These are phyloP conservation scores for Gavialis gangeticus DNA, from an alignment of 2,113 vertebrate species.

Conservation along the genomic window DNA sequence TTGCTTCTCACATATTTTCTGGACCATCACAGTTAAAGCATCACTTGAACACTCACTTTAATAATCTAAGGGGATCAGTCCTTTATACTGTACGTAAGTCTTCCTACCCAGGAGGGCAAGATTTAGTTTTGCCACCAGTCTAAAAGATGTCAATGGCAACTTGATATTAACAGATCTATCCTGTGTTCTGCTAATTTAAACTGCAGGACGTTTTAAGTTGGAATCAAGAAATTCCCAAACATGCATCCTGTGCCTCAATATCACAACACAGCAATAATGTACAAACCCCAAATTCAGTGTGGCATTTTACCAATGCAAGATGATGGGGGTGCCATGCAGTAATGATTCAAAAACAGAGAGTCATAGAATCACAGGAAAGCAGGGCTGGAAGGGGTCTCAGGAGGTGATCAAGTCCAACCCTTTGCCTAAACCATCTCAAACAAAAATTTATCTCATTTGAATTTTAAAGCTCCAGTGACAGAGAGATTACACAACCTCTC, in stretches of 20 bases:
- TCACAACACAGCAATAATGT: background rate
- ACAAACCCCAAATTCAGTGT: background rate
- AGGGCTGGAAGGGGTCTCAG: too few relatives aligned
- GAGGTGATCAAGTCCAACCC: too few relatives aligned
- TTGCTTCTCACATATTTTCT: too few relatives aligned
- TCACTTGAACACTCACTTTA: background rate
- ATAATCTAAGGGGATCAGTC: background rate
- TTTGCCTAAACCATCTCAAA: too few relatives aligned
- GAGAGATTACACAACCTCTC: too few relatives aligned
- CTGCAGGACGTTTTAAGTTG: background rate
- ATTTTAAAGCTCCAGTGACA: too few relatives aligned
- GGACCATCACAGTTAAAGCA: too few relatives aligned
- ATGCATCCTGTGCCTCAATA: background rate
- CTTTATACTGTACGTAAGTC: background rate
- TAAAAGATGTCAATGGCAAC: background rate
- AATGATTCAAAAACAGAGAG: too few relatives aligned
- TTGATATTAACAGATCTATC: too few relatives aligned
- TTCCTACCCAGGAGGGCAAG: background rate
- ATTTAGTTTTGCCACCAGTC: background rate
- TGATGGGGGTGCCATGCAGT: background rate
- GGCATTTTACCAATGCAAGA: background rate
- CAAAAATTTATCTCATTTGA: too few relatives aligned
- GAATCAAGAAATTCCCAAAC: background rate
- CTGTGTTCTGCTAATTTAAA: background rate
- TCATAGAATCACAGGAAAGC: too few relatives aligned